These are phyloP conservation scores for Agonopterix subpropinquella DNA, from an alignment of 2,888 invertebrate species.

Conservation along the genomic window DNA sequence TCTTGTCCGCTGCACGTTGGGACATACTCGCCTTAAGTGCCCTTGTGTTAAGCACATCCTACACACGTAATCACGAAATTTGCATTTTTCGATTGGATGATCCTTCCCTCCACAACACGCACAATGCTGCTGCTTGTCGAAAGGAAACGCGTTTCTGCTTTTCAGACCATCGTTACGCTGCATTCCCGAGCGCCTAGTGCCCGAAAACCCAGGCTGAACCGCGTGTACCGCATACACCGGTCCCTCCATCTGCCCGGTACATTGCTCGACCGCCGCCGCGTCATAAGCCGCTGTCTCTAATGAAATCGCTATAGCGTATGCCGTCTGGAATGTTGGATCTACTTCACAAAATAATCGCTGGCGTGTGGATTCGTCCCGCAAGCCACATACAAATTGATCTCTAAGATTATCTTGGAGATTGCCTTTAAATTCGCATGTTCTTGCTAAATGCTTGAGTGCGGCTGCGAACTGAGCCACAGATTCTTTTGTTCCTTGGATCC, in stretches of 20 bases:
- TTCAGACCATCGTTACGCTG: background rate
- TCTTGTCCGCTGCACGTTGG: background rate
- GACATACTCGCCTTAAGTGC: constrained; percentile 1
- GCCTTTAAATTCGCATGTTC: background rate
- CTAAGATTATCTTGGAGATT: constrained; percentile 2
- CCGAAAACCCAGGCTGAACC: background rate
- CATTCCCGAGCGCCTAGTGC: background rate
- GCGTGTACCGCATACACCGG: background rate
- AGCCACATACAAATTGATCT: constrained; percentile 4
- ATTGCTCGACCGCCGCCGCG: constrained; percentile 2
- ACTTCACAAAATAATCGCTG: constrained; percentile 1
- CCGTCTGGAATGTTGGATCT: background rate
- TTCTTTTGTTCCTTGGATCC: background rate
- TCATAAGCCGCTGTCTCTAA: constrained; percentile 1
- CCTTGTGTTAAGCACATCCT: constrained; percentile 1
- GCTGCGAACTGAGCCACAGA: constrained; percentile 1
- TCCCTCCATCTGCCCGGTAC: background rate
- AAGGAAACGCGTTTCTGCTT: background rate
- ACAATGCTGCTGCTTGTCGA: background rate
- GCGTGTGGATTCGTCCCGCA: background rate
- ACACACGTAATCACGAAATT: constrained; percentile 5
- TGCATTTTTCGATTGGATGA: background rate
- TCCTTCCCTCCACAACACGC: background rate
- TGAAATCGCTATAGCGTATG: background rate
- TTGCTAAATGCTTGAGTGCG: background rate